Evolutionary conservation across 2,113 vertebrate genomes (phyloP).

Genomic region (Carollia perspicillata): DNA sequence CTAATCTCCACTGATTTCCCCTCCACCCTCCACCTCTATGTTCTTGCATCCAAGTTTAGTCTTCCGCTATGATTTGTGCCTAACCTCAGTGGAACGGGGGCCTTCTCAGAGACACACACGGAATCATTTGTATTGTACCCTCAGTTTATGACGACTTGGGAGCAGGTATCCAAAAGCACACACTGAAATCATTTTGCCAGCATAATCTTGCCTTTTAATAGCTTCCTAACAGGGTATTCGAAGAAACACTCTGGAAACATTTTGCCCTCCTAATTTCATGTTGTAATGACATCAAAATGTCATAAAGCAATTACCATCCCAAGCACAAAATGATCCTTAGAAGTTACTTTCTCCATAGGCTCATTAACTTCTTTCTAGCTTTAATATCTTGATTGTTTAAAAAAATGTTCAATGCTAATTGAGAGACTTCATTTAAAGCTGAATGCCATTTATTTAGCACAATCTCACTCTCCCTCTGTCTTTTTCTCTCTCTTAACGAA

Average conservation of each 20-base stretch:
- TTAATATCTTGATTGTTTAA: constrained; percentile 66
- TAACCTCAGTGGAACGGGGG: constrained; percentile 49
- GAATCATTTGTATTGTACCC: constrained; percentile 64
- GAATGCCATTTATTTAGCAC: constrained; percentile 46
- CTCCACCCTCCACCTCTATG: neutral
- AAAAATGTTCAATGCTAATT: constrained; percentile 64
- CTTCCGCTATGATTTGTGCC: constrained; percentile 71
- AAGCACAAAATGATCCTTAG: constrained; percentile 79
- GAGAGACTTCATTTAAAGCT: constrained; percentile 60
- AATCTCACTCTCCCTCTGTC: neutral
- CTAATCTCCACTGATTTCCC: constrained; percentile 75
- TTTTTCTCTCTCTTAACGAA: neutral
- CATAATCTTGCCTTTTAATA: constrained; percentile 66
- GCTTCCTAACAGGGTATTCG: constrained; percentile 77
- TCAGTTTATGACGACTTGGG: constrained; percentile 57
- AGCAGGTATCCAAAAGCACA: constrained; percentile 78
- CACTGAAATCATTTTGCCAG: constrained; percentile 73
- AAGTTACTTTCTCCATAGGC: constrained; percentile 78
- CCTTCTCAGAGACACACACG: constrained; percentile 71
- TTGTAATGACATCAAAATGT: constrained; percentile 81
- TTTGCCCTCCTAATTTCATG: constrained; percentile 77
- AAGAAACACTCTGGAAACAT: constrained; percentile 79
- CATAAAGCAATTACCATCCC: constrained; percentile 79
- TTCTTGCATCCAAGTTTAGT: constrained; percentile 77
- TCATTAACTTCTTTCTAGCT: constrained; percentile 78